Base-by-base conservation (phyloP, 2,888 invertebrate genomes). In the Chromoteleia sp. region DNA sequence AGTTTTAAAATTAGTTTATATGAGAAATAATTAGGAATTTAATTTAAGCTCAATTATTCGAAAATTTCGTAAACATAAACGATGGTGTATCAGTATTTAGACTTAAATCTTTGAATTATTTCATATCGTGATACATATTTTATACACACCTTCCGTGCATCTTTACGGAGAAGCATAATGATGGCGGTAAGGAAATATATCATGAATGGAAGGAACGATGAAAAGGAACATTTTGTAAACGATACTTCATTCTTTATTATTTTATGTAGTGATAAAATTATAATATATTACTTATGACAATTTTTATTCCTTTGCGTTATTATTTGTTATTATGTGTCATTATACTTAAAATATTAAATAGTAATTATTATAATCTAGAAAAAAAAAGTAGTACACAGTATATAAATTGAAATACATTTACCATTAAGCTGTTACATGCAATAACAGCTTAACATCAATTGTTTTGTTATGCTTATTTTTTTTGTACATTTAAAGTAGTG, bases 181-280 rank as follows among this genome's bases (percentile, higher is more conserved):
- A 39, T 39, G 39, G 33, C 33, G 10, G 39, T 39, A 39, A 39
- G 39, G 39, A 39, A 39, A 39, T 39, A 12, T 39, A 5, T n/a
- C 39, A 39, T 39, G 39, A 39, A 39, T 12, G 2, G 39, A 39
- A 39, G 39, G 39, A 12, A 39, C 12, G 39, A 12, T 39, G 12
- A 39, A 39, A 39, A 39, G 39, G 39, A 39, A 12, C 12, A 39
- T 12, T 39, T 12, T 39, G 39, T 12, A 39, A 39, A 39, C 39
- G 39, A 39, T 39, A 12, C 12, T 39, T 12, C 12, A 39, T 39
- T n/a, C 39, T 39, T 39, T 39, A 8, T 8, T 33, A 33, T 33
- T 33, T 8, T 10, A 10, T 33, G 10, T 33, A 25, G 2, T 7
- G 33, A 33, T 33, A 33, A 4, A 10, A 2, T 4, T 25, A n/a